Evolutionary conservation across 2,888 invertebrate species (phyloP).

Genomic region (Xestobium rufovillosum): DNA sequence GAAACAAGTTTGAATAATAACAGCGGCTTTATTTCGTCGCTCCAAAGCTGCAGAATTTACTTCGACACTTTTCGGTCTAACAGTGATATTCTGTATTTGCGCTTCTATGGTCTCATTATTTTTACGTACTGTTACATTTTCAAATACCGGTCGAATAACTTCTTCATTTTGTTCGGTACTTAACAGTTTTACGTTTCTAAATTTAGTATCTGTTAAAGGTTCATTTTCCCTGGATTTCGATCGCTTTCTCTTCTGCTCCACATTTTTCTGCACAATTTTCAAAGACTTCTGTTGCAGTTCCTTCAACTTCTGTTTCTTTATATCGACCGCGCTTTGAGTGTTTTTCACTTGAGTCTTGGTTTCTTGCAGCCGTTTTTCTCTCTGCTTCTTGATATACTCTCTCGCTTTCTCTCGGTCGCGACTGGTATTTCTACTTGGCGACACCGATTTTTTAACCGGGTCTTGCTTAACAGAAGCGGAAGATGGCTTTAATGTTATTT

Average conservation of each 20-base stretch:
- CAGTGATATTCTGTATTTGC: conserved; percentile 25
- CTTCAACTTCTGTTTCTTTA: conserved; percentile 43
- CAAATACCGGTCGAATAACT: conserved; percentile 7
- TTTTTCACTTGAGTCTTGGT: conserved; percentile 35
- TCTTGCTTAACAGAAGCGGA: conserved; percentile 1
- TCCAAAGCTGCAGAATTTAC: conserved; percentile 24
- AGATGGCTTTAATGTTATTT: conserved; percentile 4
- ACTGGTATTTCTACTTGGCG: conserved; percentile 24
- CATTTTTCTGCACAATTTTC: conserved; percentile 43
- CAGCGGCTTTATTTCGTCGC: too few species aligned
- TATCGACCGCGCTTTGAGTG: conserved; percentile 30
- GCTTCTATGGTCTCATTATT: neutral
- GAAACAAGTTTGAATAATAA: conserved; percentile 31
- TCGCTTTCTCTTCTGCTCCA: conserved; percentile 33
- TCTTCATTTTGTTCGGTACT: neutral
- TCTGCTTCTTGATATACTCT: conserved; percentile 51
- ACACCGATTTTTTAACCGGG: conserved; percentile 6
- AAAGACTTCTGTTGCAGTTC: conserved; percentile 43
- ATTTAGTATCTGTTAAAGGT: neutral
- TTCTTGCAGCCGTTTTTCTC: conserved; percentile 43
- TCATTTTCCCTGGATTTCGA: conserved; percentile 28
- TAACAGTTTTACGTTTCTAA: neutral
- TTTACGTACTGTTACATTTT: conserved; percentile 10
- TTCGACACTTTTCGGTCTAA: conserved; percentile 28
- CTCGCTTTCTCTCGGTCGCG: conserved; percentile 49